These are phyloP conservation scores for Macrotus californicus DNA, from an alignment of 2,113 vertebrate genomes.

Conservation along the genomic window DNA sequence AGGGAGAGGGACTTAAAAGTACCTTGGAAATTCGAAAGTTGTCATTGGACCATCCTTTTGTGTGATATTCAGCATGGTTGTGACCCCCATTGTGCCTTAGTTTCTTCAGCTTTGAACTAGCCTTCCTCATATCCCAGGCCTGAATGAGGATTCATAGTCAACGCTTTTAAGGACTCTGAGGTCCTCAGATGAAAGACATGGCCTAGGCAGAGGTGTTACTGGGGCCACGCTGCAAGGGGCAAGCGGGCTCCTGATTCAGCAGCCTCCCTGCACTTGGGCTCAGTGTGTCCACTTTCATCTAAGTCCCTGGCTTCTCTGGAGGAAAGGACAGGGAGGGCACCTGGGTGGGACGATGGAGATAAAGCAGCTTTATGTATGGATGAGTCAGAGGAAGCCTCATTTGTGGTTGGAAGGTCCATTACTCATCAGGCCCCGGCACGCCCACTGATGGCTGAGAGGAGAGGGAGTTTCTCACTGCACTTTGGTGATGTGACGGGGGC, in stretches of 20 bases:
- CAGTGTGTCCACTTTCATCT: slow-evolving; percentile 40
- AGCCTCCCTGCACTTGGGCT: fast-evolving
- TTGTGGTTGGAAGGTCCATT: slow-evolving; percentile 42
- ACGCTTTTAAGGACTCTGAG: not conserved
- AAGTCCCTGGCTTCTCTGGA: slow-evolving; percentile 29
- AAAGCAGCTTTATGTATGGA: slow-evolving; percentile 35
- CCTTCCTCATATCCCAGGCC: not conserved
- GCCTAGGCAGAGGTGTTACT: not conserved
- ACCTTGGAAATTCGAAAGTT: not conserved
- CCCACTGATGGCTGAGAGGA: not conserved
- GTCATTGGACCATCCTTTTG: not conserved
- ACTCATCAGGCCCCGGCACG: slow-evolving; percentile 46
- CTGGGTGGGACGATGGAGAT: slow-evolving; percentile 32
- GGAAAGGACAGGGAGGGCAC: not conserved
- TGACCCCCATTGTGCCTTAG: not conserved
- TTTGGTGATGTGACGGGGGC: not conserved
- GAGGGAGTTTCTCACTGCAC: not conserved
- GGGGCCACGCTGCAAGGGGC: not conserved
- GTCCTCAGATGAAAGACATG: not conserved
- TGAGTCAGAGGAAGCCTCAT: slow-evolving; percentile 71
- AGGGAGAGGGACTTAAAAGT: not conserved
- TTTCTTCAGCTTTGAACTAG: not conserved
- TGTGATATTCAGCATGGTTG: fast-evolving
- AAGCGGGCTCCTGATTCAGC: not conserved
- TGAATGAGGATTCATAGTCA: not conserved